Evolutionary conservation across 1,140 invertebrate genomes (phyloP), one percentile per base, ranked within the genome.

Genomic region (Drosophila subobscura): DNA sequence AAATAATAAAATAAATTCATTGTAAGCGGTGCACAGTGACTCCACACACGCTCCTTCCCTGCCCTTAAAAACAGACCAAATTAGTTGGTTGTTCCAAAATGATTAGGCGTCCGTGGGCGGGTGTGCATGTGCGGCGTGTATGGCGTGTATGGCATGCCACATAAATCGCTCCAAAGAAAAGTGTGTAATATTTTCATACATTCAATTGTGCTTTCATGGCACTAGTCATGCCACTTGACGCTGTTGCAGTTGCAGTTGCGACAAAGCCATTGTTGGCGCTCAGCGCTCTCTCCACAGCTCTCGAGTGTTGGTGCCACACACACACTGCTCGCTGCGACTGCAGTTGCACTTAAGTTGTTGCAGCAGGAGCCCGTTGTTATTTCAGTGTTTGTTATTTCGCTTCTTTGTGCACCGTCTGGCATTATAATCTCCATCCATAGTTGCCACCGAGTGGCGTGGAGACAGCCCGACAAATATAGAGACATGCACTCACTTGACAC

Each of bases 1-100:
- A 90, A 90, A 90, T 88, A 90, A 90, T 90, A 90, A 90, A 90
- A 90, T 90, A 90, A 86, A 86, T 90, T 83, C 77, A 65, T 75
- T 84, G 79, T 84, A 68, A 84, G 79, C 65, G 65, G 65, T 55
- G 65, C 49, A 61, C 49, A 37, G 33, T 37, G 33, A 12, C 33
- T 37, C 33, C 10, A 27, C 25, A 27, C 25, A 27, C 25, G 5
- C 25, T 5, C 25, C 14, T 56, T 2, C 42, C 27, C 55, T 56
- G 55, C 63, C 44, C 37, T 20, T 20, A 29, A 56, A 65, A 59
- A 57, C 54, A 72, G 75, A 88, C 65, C 64, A 65, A 86, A 86
- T 86, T 86, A 86, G 83, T 77, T 52, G 45, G 12, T 37, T 42
- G 45, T 59, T 59, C 42, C 49, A 71, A 54, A 61, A 61, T 74